phyloP scores from a whole-genome alignment of 2,113 vertebrate species.

The Myanophis thanlyinensis region DNA sequence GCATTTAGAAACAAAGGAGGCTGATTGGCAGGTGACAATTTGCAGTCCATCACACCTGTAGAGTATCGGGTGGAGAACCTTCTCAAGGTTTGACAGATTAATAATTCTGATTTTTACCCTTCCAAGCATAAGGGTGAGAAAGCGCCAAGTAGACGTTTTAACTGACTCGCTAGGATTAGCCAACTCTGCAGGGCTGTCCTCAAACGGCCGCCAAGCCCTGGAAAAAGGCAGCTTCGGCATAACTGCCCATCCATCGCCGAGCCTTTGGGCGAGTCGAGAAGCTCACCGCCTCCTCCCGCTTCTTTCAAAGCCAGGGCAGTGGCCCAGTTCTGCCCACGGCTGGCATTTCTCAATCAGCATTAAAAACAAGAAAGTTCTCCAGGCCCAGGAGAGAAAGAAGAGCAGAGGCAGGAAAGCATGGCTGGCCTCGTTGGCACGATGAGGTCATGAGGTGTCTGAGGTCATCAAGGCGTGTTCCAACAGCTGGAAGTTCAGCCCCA shows the following conservation, averaged over 20 bases:
- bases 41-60: background rate
- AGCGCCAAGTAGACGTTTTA: background rate
- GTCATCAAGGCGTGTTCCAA: background rate
- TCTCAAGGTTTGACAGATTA: background rate
- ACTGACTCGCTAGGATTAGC: background rate
- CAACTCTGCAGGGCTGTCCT: background rate
- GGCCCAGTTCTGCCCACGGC: background rate
- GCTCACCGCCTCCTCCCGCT: background rate
- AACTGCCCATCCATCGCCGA: background rate
- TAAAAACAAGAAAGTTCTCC: background rate
- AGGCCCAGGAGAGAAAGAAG: background rate
- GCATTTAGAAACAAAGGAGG: background rate
- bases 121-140: background rate
- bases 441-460: background rate
- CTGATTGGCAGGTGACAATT: background rate
- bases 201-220: background rate
- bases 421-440: background rate
- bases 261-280: background rate
- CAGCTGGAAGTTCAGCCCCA: background rate
- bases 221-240: background rate
- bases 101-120: background rate
- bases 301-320: background rate
- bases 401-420: background rate
- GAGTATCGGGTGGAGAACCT: background rate
- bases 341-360: background rate